phyloP scores from a whole-genome alignment of 2,888 invertebrate species.

The Pomacea canaliculata region DNA sequence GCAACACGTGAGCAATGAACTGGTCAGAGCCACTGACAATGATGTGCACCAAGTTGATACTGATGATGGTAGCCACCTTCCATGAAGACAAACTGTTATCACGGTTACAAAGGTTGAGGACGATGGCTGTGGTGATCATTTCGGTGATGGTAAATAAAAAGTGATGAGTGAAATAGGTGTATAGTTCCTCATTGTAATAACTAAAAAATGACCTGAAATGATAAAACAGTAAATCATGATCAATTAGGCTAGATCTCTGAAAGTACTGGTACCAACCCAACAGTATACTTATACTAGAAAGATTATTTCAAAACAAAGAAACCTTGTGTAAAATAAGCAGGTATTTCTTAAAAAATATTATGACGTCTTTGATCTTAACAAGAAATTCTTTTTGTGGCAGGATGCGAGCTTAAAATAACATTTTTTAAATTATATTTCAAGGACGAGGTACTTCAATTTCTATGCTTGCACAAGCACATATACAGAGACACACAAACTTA shows the following conservation, averaged over 20 bases:
- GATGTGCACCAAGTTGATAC: constrained; percentile 65
- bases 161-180: constrained; percentile 63
- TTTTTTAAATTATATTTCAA: too few relatives aligned
- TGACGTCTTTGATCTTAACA: too few relatives aligned
- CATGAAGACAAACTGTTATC: constrained; percentile 56
- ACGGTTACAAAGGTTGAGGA: constrained; percentile 59
- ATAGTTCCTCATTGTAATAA: constrained; percentile 68
- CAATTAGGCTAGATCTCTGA: background rate
- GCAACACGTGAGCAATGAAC: constrained; percentile 62
- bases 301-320: too few relatives aligned
- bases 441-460: too few relatives aligned
- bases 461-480: too few relatives aligned
- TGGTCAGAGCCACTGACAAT: constrained; percentile 64
- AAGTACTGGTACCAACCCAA: background rate
- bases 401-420: too few relatives aligned
- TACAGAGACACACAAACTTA: background rate
- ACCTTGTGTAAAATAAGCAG: too few relatives aligned
- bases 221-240: background rate
- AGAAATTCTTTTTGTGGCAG: too few relatives aligned
- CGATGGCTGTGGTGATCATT: constrained; percentile 58
- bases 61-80: constrained; percentile 63
- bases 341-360: too few relatives aligned
- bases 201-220: constrained; percentile 55
- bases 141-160: constrained; percentile 67
- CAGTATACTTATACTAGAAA: background rate